A percentile compares a stretch with the other conserved stretches of the same genome.
These are phyloP conservation scores for Micoletzkya japonica DNA, from an alignment of 2,888 invertebrate genomes.

Conservation along the genomic window DNA sequence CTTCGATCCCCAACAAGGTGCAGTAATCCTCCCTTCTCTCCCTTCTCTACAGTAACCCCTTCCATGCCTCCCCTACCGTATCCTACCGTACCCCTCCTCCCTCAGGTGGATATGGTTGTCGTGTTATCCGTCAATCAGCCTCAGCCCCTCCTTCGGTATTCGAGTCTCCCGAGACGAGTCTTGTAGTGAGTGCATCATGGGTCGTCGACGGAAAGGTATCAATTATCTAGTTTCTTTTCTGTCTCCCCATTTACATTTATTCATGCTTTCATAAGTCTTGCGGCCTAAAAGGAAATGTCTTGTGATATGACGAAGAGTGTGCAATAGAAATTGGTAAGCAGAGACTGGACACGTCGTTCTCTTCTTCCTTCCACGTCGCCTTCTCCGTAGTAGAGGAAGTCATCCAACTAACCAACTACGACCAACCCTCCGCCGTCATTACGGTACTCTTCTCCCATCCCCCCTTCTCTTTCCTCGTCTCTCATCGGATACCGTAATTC, in stretches of 20 bases:
- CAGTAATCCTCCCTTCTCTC: neutral
- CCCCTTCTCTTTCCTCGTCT: neutral
- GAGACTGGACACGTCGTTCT: neutral
- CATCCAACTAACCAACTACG: slow-evolving; percentile 8
- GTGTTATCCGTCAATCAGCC: neutral
- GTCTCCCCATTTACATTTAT: neutral
- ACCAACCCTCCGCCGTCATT: neutral
- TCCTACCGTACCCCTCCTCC: neutral
- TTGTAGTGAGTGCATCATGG: slow-evolving; percentile 9
- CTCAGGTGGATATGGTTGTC: slow-evolving; percentile 13
- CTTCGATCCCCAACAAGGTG: slow-evolving; percentile 8
- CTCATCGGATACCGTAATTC: neutral
- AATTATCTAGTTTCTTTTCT: neutral
- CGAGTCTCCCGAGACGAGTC: neutral
- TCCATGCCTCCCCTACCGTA: too few species aligned
- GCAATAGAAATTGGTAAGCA: too few species aligned
- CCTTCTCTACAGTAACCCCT: neutral
- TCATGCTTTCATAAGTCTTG: too few species aligned
- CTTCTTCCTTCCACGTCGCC: neutral
- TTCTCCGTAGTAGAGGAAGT: slow-evolving; percentile 16
- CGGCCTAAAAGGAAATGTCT: too few species aligned
- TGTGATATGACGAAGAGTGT: neutral
- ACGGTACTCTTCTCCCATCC: slow-evolving; percentile 7
- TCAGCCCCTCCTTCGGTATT: slow-evolving; percentile 2
- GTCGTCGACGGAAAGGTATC: slow-evolving; percentile 15